Evolutionary conservation across 2,113 vertebrate genomes (phyloP).

Genomic region (Calidris pygmaea): DNA sequence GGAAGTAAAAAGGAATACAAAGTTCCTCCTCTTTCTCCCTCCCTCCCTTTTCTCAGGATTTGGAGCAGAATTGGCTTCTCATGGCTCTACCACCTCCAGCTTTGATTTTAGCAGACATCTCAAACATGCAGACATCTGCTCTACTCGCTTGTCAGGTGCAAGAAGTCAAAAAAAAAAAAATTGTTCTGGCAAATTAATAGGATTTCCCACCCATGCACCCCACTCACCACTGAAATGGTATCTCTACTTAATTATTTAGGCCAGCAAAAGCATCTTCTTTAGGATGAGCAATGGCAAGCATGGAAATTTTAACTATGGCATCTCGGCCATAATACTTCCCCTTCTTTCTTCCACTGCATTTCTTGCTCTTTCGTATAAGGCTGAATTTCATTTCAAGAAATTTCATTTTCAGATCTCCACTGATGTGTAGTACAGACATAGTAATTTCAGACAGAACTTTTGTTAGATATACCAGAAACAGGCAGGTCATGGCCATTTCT

Average conservation of each 20-base stretch:
- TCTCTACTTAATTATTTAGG: background rate
- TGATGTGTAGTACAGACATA: background rate
- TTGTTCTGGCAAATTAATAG: background rate
- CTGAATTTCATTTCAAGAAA: background rate
- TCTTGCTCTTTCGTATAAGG: background rate
- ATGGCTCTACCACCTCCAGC: background rate
- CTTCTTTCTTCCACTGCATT: background rate
- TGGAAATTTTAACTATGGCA: background rate
- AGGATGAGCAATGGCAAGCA: background rate
- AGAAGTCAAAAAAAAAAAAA: background rate
- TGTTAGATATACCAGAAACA: background rate
- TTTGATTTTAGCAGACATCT: background rate
- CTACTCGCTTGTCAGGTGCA: background rate
- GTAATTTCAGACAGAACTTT: background rate
- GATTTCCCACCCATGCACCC: background rate
- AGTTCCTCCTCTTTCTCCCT: background rate
- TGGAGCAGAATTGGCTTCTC: background rate
- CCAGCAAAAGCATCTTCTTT: background rate
- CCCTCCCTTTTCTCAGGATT: background rate
- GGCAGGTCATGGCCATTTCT: background rate
- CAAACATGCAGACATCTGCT: background rate
- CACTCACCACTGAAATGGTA: background rate
- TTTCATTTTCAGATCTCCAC: background rate
- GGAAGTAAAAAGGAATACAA: background rate
- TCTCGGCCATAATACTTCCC: background rate